Conservation (phyloP, 1,140 invertebrate genomes). For the Apis dorsata region DNA sequence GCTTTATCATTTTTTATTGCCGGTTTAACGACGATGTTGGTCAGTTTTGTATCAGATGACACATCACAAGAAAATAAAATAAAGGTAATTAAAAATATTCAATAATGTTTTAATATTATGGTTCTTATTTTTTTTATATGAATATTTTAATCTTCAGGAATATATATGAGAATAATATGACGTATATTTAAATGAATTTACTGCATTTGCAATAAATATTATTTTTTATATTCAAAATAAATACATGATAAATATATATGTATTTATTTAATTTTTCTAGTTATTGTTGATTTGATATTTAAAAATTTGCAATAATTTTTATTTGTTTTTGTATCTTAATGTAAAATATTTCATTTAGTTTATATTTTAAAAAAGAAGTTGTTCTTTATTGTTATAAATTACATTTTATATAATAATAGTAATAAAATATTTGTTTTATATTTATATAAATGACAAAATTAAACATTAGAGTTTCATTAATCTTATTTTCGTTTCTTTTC, state of each 20-base stretch:
- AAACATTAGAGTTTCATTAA: background rate
- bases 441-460: background rate
- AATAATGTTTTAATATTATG: background rate
- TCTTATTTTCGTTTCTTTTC: background rate
- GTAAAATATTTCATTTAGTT: background rate
- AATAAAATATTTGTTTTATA: background rate
- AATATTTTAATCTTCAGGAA: background rate
- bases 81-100: slow-evolving; percentile 40
- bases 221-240: background rate
- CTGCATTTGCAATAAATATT: no score
- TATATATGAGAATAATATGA: background rate
- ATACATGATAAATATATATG: background rate
- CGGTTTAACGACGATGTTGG: slow-evolving; percentile 74
- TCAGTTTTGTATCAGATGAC: slow-evolving; percentile 70
- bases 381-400: background rate
- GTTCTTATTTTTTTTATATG: background rate
- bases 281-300: background rate
- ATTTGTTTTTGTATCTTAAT: background rate
- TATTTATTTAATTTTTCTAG: no score
- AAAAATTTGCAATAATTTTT: background rate
- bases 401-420: background rate
- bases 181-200: background rate
- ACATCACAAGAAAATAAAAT: slow-evolving; percentile 33
- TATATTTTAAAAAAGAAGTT: background rate
- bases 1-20: slow-evolving; percentile 74